Evolutionary conservation across 2,113 vertebrate species (phyloP), one percentile per base, ranked within the genome.

Genomic region (Archocentrus centrarchus): DNA sequence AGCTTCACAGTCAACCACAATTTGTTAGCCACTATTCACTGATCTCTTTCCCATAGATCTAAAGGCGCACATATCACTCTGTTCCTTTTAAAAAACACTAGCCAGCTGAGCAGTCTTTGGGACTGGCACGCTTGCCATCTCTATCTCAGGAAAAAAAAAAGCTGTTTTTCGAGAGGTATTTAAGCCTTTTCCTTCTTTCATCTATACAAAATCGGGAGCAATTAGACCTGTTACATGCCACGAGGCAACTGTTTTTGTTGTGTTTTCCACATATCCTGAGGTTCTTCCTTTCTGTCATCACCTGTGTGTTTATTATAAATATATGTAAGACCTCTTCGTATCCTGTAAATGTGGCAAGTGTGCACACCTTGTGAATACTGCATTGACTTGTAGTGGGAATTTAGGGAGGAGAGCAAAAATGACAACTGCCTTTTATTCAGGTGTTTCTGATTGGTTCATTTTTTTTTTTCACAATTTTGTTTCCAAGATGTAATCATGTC

Each of bases 331-430:
- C 24, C 11, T 61, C 62, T 41, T 89, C 15, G 7, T 61, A 58
- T 18, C 57, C 55, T 84, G 57, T 41, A 76, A 75, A 89, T 73
- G 66, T 55, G 76, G 53, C 44, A 66, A 22, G 75, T 80, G 63
- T 85, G 73, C 57, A 79, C 41, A 81, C 60, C 60, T 8, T 79
- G 44, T 66, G 80, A 58, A 10, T 75, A 39, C 73, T 55, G 13
- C 30, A 35, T 66, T 30, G 63, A 47, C 37, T 11, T 68, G 18
- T 61, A 14, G 17, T 30, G 30, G 27, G 66, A 53, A 30, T 70
- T 50, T 50, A 30, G 50, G 7, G 35, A 8, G 11, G 18, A 24
- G 17, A 59, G 50, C n/a, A 13, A 55, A 64, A 64, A 22, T 47
- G n/a, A n/a, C 41, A 59, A 17, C 50, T 70, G 79, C 44, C 24